Conservation (phyloP, 2,113 vertebrate genomes). For the Oryzias curvinotus region DNA sequence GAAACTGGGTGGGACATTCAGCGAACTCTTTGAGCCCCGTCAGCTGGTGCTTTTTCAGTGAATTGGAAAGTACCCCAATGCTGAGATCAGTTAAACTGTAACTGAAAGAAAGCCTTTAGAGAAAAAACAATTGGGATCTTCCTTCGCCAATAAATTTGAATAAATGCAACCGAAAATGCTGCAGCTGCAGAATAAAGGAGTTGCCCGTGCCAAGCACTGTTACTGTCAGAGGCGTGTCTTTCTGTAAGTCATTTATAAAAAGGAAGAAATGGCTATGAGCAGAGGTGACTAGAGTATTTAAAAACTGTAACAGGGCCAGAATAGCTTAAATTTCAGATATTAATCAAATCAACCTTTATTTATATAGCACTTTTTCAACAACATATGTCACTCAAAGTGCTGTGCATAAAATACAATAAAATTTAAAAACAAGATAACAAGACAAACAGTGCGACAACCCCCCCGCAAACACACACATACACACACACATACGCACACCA, state of each 20-base stretch:
- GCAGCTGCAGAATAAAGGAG: conserved; percentile 30
- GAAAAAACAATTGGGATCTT: conserved; percentile 2
- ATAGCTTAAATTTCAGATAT: background rate
- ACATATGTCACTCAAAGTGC: no score
- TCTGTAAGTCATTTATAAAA: conserved; percentile 16
- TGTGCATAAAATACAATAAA: no score
- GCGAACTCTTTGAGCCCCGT: background rate
- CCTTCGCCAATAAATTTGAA: conserved; percentile 34
- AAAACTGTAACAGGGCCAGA: conserved; percentile 9
- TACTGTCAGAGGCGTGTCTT: conserved; percentile 34
- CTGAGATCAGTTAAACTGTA: background rate
- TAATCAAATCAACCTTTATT: no score
- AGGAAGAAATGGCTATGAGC: background rate
- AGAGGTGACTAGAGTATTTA: background rate
- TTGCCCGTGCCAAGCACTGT: background rate
- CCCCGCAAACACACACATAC: no score
- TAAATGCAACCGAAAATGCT: conserved; percentile 22
- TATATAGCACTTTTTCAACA: no score
- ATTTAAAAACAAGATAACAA: no score
- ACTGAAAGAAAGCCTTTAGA: conserved; percentile 21
- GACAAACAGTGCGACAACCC: no score
- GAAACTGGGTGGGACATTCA: background rate
- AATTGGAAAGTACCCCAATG: conserved; percentile 63
- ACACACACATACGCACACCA: no score
- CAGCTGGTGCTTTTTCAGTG: conserved; percentile 2